phyloP scores from a whole-genome alignment of 2,113 vertebrate genomes.

The Andinoacara biseriatus region DNA sequence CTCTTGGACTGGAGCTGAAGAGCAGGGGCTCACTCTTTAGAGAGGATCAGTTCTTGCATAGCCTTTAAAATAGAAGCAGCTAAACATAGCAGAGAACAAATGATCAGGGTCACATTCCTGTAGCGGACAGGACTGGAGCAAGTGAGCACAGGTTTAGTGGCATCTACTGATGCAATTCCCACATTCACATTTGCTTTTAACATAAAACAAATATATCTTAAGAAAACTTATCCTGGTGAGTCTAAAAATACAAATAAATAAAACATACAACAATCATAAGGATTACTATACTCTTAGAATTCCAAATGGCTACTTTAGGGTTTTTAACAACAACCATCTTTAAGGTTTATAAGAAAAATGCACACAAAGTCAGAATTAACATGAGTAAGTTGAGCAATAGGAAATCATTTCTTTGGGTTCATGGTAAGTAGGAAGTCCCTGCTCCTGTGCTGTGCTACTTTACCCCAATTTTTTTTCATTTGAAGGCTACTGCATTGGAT shows the following conservation, averaged over 20 bases:
- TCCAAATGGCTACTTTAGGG: neutral
- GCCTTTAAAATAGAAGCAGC: conserved; percentile 64
- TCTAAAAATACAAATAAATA: no score
- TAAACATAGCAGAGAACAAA: conserved; percentile 65
- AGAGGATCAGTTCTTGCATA: conserved; percentile 31
- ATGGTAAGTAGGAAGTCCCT: no score
- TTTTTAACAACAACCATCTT: neutral
- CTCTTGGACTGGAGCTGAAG: neutral
- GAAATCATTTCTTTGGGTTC: no score
- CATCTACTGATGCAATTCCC: neutral
- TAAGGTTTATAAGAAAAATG: neutral
- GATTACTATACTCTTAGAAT: neutral
- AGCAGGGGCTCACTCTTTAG: neutral
- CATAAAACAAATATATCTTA: neutral
- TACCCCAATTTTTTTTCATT: no score
- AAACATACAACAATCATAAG: no score
- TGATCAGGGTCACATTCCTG: conserved; percentile 36
- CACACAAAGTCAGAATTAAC: neutral
- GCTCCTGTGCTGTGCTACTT: no score
- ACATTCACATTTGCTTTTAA: neutral
- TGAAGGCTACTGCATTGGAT: no score
- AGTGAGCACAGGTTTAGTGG: neutral
- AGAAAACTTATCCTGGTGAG: neutral
- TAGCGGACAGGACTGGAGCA: neutral
- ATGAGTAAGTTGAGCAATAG: neutral